A percentile compares a stretch with the other conserved stretches of the same genome.
Evolutionary conservation across 2,113 vertebrate species (phyloP).

Genomic region (Sceloporus undulatus): DNA sequence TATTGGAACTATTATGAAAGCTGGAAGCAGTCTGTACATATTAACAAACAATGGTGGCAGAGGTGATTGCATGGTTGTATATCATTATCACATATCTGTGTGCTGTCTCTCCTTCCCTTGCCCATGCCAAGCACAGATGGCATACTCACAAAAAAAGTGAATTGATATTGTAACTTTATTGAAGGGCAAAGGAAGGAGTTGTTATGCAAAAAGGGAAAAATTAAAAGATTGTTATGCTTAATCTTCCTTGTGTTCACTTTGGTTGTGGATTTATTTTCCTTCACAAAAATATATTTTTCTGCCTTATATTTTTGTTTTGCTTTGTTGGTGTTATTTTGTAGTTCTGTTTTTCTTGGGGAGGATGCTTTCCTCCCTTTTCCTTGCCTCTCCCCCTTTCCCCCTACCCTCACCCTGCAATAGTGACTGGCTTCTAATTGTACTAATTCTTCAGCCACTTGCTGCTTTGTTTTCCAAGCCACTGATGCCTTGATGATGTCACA

Average conservation of each 20-base stretch:
- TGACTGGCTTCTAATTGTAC: constrained; percentile 59
- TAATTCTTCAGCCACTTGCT: constrained; percentile 74
- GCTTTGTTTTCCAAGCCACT: constrained; percentile 68
- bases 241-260: constrained; percentile 74
- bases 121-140: constrained; percentile 60
- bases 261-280: constrained; percentile 73
- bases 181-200: constrained; percentile 83
- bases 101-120: constrained; percentile 84
- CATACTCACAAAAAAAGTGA: constrained; percentile 32
- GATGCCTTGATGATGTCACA: constrained; percentile 79
- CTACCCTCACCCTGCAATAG: constrained; percentile 46
- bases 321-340: constrained; percentile 75
- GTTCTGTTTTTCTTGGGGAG: constrained; percentile 66
- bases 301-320: constrained; percentile 74
- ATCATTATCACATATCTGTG: constrained; percentile 80
- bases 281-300: constrained; percentile 43
- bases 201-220: constrained; percentile 58
- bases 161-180: constrained; percentile 37
- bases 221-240: constrained; percentile 65
- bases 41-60: constrained; percentile 93
- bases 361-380: constrained; percentile 73
- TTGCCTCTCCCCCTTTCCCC: constrained; percentile 70
- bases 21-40: constrained; percentile 88
- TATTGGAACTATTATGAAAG: constrained; percentile 73
- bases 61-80: constrained; percentile 88